Conservation (phyloP, 2,888 invertebrate genomes). For the Atrina japonica region DNA sequence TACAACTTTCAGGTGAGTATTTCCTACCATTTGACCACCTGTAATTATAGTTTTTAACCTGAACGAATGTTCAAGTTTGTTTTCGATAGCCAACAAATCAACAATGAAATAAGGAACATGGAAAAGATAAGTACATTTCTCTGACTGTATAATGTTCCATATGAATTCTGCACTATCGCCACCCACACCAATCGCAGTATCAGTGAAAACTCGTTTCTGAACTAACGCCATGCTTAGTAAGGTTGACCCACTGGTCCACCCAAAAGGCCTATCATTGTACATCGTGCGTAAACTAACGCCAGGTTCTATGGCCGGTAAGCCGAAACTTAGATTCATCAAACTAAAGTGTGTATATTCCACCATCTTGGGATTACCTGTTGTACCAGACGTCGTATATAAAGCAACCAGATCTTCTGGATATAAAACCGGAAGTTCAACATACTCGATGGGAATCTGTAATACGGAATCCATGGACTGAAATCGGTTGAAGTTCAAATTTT, state of each 20-base stretch:
- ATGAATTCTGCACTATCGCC: not conserved
- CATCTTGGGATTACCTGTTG: constrained; percentile 31
- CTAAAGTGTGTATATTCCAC: constrained; percentile 27
- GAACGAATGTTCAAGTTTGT: not conserved
- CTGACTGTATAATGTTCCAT: constrained; percentile 23
- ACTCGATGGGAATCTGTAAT: not conserved
- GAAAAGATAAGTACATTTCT: constrained; percentile 14
- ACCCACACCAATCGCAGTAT: constrained; percentile 5
- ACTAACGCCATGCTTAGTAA: not conserved
- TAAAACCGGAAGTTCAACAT: constrained; percentile 11
- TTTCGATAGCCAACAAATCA: constrained; percentile 16
- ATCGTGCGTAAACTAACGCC: not conserved
- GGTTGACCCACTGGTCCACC: constrained; percentile 25
- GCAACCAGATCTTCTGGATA: constrained; percentile 27
- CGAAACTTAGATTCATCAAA: not conserved
- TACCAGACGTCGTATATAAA: constrained; percentile 26
- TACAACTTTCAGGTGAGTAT: constrained; percentile 16
- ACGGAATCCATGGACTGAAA: constrained; percentile 9
- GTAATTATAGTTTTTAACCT: not conserved
- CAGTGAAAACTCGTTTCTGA: constrained; percentile 17
- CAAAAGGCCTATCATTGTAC: constrained; percentile 29
- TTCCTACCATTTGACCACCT: constrained; percentile 29
- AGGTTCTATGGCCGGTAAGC: not conserved
- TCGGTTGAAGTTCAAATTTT: constrained; percentile 1
- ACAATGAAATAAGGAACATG: constrained; percentile 22